Evolutionary conservation across 2,113 vertebrate genomes (phyloP).

Genomic region (Gasterosteus nipponicus): DNA sequence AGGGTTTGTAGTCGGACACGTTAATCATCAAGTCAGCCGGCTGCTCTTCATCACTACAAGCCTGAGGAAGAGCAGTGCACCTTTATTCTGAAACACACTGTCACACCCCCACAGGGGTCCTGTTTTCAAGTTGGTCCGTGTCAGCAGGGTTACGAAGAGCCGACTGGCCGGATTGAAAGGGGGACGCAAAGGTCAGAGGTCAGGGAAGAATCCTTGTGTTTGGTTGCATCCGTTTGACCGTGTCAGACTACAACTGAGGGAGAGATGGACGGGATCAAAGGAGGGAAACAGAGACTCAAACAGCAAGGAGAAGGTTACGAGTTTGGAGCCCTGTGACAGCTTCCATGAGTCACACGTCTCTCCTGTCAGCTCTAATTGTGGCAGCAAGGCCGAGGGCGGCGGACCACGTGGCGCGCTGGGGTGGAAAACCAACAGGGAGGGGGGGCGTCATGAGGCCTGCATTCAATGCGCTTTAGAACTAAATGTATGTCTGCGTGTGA

Average conservation of each 20-base stretch:
- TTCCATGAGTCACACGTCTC: conserved; percentile 29
- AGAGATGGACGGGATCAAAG: neutral
- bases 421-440: conserved; percentile 51
- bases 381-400: conserved; percentile 24
- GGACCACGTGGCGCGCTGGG: conserved; percentile 10
- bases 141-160: too few relatives aligned
- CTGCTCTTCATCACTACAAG: too few relatives aligned
- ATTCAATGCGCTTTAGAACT: neutral
- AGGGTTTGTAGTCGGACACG: too few relatives aligned
- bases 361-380: conserved; percentile 49
- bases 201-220: neutral
- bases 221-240: neutral
- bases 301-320: neutral
- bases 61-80: too few relatives aligned
- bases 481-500: neutral
- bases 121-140: too few relatives aligned
- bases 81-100: too few relatives aligned
- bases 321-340: too few relatives aligned
- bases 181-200: too few relatives aligned
- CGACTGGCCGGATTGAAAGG: too few relatives aligned
- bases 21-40: too few relatives aligned
- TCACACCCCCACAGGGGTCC: too few relatives aligned
- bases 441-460: neutral
- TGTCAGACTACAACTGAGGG: neutral
- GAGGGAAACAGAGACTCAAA: neutral